A percentile compares a stretch with the other conserved stretches of the same genome.
phyloP scores from a whole-genome alignment of 2,888 invertebrate species.

The Drosophila mimetica region DNA sequence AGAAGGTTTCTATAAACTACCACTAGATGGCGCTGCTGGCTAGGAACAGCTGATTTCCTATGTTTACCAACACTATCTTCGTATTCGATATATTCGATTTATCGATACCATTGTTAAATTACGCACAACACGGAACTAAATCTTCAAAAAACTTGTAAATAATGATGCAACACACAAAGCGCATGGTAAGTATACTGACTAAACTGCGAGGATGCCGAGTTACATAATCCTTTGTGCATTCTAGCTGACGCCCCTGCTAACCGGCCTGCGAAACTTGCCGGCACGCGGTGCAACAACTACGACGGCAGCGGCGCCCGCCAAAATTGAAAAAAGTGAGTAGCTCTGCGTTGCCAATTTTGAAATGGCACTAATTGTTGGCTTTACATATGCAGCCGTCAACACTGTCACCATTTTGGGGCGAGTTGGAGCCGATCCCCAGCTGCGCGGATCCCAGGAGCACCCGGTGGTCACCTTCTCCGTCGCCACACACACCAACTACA shows the following conservation, averaged over 20 bases:
- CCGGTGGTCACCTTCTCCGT: slow-evolving; percentile 95
- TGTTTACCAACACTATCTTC: no score
- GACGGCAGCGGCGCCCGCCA: slow-evolving; percentile 68
- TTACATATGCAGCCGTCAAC: slow-evolving; percentile 88
- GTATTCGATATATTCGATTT: no score
- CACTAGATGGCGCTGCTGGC: neutral
- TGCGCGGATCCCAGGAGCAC: slow-evolving; percentile 91
- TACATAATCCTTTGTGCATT: neutral
- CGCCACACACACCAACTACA: slow-evolving; percentile 95
- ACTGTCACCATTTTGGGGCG: slow-evolving; percentile 93
- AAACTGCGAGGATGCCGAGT: neutral
- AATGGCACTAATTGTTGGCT: slow-evolving; percentile 1
- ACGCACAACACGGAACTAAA: no score
- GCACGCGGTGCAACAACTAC: slow-evolving; percentile 59
- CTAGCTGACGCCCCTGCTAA: slow-evolving; percentile 58
- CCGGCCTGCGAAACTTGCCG: slow-evolving; percentile 44
- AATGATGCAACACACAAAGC: slow-evolving; percentile 69
- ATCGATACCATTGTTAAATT: slow-evolving; percentile 2
- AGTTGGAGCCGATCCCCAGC: slow-evolving; percentile 94
- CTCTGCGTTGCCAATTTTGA: neutral
- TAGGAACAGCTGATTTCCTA: neutral
- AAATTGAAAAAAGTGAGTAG: slow-evolving; percentile 78
- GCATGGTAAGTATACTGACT: slow-evolving; percentile 53
- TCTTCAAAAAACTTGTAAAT: no score
- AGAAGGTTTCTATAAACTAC: neutral